These are phyloP conservation scores for Magallana angulata DNA, from an alignment of 1,140 invertebrate genomes.

Conservation along the genomic window DNA sequence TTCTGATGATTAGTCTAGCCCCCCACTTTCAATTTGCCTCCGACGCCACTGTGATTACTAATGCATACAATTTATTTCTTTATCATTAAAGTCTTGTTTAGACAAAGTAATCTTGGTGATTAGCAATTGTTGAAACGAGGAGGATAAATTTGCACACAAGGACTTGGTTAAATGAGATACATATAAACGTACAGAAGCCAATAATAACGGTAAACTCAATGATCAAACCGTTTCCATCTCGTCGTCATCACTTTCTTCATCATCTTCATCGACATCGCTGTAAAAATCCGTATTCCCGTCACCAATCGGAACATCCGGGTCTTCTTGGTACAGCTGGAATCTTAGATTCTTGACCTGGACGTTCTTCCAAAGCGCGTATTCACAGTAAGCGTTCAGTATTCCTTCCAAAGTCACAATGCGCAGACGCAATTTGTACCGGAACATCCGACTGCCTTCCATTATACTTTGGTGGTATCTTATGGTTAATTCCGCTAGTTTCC, in stretches of 20 bases:
- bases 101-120: too few relatives aligned
- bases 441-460: background rate
- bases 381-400: conserved; percentile 43
- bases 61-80: too few relatives aligned
- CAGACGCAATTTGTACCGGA: conserved; percentile 36
- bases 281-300: conserved; percentile 1
- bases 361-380: conserved; percentile 34
- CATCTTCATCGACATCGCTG: background rate
- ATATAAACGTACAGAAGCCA: too few relatives aligned
- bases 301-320: background rate
- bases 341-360: conserved; percentile 31
- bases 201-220: too few relatives aligned
- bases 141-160: too few relatives aligned
- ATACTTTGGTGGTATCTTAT: conserved; percentile 28
- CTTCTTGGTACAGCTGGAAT: background rate
- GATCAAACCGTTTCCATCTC: background rate
- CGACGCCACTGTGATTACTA: too few relatives aligned
- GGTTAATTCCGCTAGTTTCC: conserved; percentile 19
- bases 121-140: too few relatives aligned
- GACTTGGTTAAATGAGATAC: too few relatives aligned
- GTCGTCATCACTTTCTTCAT: background rate
- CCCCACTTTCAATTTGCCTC: too few relatives aligned
- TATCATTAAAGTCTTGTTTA: too few relatives aligned
- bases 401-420: conserved; percentile 32
- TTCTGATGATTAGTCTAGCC: too few relatives aligned